Conservation (phyloP, 2,888 invertebrate genomes). For the Iselma pallidipennis region DNA sequence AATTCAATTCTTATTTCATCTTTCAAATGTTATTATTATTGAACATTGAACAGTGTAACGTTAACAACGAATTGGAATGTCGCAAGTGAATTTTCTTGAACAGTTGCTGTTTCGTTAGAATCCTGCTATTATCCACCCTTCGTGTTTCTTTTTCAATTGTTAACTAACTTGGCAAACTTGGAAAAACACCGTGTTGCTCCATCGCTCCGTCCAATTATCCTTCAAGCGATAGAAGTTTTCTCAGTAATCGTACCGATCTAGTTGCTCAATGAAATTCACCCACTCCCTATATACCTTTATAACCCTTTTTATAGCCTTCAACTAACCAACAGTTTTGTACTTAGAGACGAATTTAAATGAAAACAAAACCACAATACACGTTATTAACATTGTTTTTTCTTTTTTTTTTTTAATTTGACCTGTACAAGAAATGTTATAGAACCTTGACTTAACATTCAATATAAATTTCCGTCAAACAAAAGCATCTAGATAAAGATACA, state of each 20-base stretch:
- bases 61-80: background rate
- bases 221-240: background rate
- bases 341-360: background rate
- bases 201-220: background rate
- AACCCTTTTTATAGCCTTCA: background rate
- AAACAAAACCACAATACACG: background rate
- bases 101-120: background rate
- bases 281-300: background rate
- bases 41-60: too few species aligned
- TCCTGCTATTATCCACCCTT: too few species aligned
- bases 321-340: background rate
- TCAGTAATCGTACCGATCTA: background rate
- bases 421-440: too few species aligned
- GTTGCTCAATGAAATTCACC: background rate
- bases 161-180: background rate
- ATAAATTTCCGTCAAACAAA: too few species aligned
- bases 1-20: too few species aligned
- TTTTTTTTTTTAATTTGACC: background rate
- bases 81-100: background rate
- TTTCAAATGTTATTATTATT: too few species aligned
- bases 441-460: background rate
- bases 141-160: background rate
- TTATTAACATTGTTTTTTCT: background rate
- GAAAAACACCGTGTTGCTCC: background rate
- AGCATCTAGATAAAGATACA: too few species aligned